Evolutionary conservation across 1,140 invertebrate species (phyloP).

Genomic region (Armadillidium nasatum): DNA sequence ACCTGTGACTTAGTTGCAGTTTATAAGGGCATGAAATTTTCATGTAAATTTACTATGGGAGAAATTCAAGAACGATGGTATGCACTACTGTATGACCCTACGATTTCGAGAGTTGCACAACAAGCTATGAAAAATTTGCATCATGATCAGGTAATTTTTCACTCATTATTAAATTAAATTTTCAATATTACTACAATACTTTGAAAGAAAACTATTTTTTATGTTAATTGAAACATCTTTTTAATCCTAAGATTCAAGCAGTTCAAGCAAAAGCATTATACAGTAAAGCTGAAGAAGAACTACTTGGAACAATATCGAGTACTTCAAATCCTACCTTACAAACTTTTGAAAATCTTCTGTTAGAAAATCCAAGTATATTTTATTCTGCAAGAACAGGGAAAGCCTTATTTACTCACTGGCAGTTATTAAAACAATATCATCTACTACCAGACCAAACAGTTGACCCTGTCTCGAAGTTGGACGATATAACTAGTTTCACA

Average conservation of each 20-base stretch:
- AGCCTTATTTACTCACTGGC: conserved; percentile 81
- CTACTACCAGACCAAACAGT: conserved; percentile 80
- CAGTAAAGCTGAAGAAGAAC: conserved; percentile 80
- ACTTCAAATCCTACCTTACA: conserved; percentile 65
- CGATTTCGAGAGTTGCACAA: conserved; percentile 77
- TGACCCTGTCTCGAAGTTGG: conserved; percentile 38
- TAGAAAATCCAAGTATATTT: conserved; percentile 76
- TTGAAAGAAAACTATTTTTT: no score
- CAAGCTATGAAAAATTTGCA: conserved; percentile 89
- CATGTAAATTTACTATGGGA: conserved; percentile 86
- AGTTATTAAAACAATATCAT: conserved; percentile 87
- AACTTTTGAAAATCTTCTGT: conserved; percentile 80
- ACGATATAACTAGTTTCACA: conserved; percentile 61
- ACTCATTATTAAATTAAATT: no score
- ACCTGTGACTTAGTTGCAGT: conserved; percentile 82
- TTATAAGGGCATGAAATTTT: conserved; percentile 89
- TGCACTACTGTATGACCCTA: conserved; percentile 85
- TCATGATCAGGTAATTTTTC: conserved; percentile 67
- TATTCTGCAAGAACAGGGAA: conserved; percentile 81
- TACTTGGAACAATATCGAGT: conserved; percentile 68
- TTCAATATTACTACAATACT: no score
- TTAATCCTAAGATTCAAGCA: conserved; percentile 52
- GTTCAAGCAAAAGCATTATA: conserved; percentile 85
- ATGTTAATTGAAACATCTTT: no score
- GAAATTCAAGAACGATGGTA: conserved; percentile 96